Evolutionary conservation across 2,888 invertebrate genomes (phyloP), one percentile per base, ranked within the genome.

Genomic region (Subacronicta megacephala): DNA sequence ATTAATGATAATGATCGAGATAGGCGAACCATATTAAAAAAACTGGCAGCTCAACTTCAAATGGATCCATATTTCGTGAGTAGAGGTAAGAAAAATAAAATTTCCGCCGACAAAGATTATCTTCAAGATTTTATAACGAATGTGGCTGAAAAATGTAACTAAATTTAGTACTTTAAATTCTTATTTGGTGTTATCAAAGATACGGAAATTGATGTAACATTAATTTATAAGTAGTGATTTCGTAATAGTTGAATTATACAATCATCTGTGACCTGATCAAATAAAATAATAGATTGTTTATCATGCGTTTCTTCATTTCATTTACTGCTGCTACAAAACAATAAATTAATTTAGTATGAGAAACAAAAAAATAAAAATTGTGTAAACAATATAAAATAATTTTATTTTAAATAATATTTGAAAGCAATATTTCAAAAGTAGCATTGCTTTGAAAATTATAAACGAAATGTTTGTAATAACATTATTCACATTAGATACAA

Each of bases 51-150:
- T 4, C 91, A 92, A 62, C 62, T 94, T 33, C 92, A 93, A 79
- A 87, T 82, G 15, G 94, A 94, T 63, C 94, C 94, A 0, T 94
- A 92, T 78, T 92, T 88, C 53, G 92, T 91, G 0, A 93, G 92
- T 62, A 85, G 94, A 50, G 94, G 94, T 12, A 94, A 93, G 72
- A 93, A 88, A 78, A 84, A 65, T 49, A 80, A 75, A 20, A 70
- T 64, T n/a, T 5, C 64, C 1, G 62, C 46, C 13, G 77, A 78
- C 7, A 80, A 81, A 20, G 80, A 83, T 43, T 51, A 76, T 59
- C 69, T 90, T 37, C 80, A 83, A 56, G 83, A 88, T 43, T 90
- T 93, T 62, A 80, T 93, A 23, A 82, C 75, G 57, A 84, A 87
- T 61, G 62, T 93, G 29, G 80, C 85, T 55, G 75, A 76, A 43